Conservation (phyloP, 2,797 vertebrate genomes). For the Acridotheres tristis region DNA sequence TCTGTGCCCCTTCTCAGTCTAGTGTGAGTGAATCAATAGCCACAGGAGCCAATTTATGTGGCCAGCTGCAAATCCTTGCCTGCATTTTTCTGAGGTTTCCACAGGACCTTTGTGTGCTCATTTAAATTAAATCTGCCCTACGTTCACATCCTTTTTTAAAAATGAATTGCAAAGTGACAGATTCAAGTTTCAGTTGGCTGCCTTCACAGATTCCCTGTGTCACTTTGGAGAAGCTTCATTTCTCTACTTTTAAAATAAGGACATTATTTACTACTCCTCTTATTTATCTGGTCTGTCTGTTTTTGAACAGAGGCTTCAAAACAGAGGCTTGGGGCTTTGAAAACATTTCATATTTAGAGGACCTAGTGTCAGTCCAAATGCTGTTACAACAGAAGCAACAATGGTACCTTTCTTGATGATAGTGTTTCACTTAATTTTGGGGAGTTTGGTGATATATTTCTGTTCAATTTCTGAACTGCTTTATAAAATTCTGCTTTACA, state of each 20-base stretch:
- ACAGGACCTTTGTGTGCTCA: neutral
- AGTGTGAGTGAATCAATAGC: neutral
- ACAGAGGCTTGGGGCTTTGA: neutral
- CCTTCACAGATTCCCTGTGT: neutral
- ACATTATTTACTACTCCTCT: neutral
- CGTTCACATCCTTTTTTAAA: accelerated
- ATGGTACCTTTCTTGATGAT: accelerated
- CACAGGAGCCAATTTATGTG: neutral
- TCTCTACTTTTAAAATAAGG: neutral
- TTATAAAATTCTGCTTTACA: neutral
- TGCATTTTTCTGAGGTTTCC: neutral
- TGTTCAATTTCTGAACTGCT: neutral
- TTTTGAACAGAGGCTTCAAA: neutral
- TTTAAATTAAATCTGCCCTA: neutral
- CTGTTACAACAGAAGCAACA: neutral
- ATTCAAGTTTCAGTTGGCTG: neutral
- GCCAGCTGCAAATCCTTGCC: neutral
- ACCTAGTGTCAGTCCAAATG: neutral
- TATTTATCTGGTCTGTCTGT: neutral
- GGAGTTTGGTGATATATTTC: neutral
- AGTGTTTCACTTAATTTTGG: neutral
- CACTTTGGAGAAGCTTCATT: neutral
- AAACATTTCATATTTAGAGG: neutral
- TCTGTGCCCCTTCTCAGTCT: neutral
- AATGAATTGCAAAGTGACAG: neutral